A percentile compares a stretch with the other conserved stretches of the same genome.
Conservation (phyloP, 1,140 invertebrate species). For the Euschistus heros region DNA sequence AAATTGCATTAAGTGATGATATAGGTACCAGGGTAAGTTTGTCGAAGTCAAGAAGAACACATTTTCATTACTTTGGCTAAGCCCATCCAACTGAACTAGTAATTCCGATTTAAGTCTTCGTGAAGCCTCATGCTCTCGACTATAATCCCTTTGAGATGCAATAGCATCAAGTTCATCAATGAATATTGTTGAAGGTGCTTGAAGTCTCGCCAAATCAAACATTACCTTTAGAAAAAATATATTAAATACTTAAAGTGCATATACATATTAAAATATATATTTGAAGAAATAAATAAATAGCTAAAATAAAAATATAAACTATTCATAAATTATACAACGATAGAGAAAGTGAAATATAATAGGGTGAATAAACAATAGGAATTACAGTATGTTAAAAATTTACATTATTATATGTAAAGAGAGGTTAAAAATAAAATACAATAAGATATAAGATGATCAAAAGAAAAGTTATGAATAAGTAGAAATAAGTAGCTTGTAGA, state of each 20-base stretch:
- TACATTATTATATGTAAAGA: no score
- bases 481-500: no score
- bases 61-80: conserved; percentile 45
- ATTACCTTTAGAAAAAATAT: conserved; percentile 47
- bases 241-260: neutral
- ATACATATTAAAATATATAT: neutral
- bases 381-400: no score
- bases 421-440: no score
- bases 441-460: no score
- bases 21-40: conserved; percentile 73
- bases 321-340: no score
- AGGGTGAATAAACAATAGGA: no score
- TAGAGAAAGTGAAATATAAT: no score
- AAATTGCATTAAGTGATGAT: no score
- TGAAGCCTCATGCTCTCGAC: conserved; percentile 81
- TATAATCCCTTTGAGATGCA: conserved; percentile 54
- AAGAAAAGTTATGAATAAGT: no score
- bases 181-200: conserved; percentile 89
- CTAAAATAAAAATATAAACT: no score
- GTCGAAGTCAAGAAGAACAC: conserved; percentile 81
- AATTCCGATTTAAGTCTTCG: conserved; percentile 86
- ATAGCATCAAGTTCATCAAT: conserved; percentile 93
- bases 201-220: conserved; percentile 79
- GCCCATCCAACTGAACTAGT: conserved; percentile 82
- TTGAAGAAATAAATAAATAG: neutral